A percentile compares a stretch with the other conserved stretches of the same genome.
These are phyloP conservation scores for Apodemus sylvaticus DNA, from an alignment of 2,113 vertebrate genomes.

Conservation along the genomic window DNA sequence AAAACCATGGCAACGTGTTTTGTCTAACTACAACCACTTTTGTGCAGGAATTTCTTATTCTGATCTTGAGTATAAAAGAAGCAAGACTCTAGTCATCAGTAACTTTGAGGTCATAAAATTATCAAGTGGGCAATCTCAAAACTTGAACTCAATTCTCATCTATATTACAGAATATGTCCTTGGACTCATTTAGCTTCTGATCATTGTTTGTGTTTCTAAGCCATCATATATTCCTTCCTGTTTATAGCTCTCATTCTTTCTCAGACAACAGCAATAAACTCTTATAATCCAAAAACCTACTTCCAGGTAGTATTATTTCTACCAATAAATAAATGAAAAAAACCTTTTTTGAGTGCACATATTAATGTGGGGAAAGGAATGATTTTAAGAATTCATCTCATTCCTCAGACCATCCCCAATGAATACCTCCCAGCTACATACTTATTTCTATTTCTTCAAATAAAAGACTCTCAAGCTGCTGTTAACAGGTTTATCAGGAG, in stretches of 20 bases:
- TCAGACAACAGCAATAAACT: neutral
- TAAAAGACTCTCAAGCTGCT: slow-evolving; percentile 20
- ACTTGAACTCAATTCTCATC: neutral
- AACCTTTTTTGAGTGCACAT: neutral
- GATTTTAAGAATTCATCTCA: slow-evolving; percentile 54
- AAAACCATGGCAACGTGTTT: neutral
- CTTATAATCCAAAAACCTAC: neutral
- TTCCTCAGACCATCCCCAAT: slow-evolving; percentile 39
- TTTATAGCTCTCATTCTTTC: neutral
- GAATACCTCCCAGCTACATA: slow-evolving; percentile 29
- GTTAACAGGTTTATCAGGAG: slow-evolving; percentile 44
- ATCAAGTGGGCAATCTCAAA: neutral
- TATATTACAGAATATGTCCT: neutral
- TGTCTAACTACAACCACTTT: neutral
- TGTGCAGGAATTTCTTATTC: neutral
- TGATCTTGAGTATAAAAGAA: neutral
- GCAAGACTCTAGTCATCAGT: neutral
- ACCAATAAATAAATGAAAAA: slow-evolving; percentile 47
- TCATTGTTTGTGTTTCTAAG: neutral
- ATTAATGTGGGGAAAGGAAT: slow-evolving; percentile 24
- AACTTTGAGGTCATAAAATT: neutral
- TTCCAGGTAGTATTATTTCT: neutral
- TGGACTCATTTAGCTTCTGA: neutral
- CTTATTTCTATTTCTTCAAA: slow-evolving; percentile 63
- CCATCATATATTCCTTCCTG: no score